Evolutionary conservation across 2,797 vertebrate genomes (phyloP).

Genomic region (Ara ararauna): DNA sequence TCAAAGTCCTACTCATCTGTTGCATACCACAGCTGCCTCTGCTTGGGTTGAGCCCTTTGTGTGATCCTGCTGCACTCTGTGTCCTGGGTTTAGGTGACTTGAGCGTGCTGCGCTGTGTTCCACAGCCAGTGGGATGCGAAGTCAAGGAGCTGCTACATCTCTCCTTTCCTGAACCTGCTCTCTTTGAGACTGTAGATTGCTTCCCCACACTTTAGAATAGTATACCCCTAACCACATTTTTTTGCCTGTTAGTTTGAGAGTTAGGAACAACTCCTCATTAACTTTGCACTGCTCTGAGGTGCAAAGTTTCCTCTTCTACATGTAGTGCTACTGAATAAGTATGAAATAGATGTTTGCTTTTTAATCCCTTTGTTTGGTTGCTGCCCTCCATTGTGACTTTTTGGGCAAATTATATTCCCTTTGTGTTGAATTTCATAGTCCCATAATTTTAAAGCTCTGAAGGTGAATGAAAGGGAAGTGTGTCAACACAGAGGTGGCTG

Average conservation of each 20-base stretch:
- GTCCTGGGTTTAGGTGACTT: neutral
- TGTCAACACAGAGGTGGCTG: neutral
- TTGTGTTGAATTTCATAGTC: neutral
- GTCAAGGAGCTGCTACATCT: neutral
- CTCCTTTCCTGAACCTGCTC: neutral
- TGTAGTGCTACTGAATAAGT: neutral
- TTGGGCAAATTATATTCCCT: neutral
- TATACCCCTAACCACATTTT: neutral
- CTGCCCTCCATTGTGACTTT: neutral
- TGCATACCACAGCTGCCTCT: neutral
- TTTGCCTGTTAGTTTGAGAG: neutral
- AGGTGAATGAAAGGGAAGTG: neutral
- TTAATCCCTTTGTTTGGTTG: neutral
- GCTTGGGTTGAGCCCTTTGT: neutral
- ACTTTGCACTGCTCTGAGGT: neutral
- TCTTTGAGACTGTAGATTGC: neutral
- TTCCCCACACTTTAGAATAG: neutral
- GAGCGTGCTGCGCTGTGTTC: rapidly evolving
- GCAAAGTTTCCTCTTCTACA: neutral
- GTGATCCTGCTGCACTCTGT: rapidly evolving
- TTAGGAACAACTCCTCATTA: neutral
- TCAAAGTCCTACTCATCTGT: neutral
- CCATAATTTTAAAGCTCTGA: neutral
- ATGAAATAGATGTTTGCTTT: neutral
- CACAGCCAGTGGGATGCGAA: neutral